Evolutionary conservation across 2,888 invertebrate genomes (phyloP).

Genomic region (Amphimallon solstitiale): DNA sequence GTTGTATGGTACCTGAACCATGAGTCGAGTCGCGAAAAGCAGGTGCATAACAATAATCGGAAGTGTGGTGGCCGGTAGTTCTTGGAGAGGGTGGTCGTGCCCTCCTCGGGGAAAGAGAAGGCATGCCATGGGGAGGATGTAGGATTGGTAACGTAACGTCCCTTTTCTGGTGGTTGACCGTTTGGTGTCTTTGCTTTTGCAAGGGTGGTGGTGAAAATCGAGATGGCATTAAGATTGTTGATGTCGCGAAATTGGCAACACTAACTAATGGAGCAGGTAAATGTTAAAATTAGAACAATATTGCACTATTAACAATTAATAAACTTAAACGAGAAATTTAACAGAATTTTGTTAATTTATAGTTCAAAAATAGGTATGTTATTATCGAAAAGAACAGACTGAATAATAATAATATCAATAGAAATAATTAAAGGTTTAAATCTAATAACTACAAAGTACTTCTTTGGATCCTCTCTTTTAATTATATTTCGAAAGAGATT

Average conservation of each 20-base stretch:
- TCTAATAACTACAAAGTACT: no score
- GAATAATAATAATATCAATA: no score
- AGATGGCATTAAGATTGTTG: constrained; percentile 7
- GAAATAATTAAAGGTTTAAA: no score
- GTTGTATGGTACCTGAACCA: constrained; percentile 41
- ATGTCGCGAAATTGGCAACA: constrained; percentile 33
- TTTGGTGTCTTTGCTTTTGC: constrained; percentile 13
- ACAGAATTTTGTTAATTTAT: no score
- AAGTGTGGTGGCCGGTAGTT: constrained; percentile 38
- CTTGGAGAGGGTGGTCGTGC: constrained; percentile 29
- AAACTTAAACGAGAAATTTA: no score
- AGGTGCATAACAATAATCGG: constrained; percentile 40
- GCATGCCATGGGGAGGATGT: constrained; percentile 41
- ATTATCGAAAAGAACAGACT: no score
- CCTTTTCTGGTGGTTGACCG: constrained; percentile 17
- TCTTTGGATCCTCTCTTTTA: no score
- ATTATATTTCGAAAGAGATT: no score
- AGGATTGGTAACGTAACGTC: constrained; percentile 6
- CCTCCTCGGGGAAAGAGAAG: constrained; percentile 39
- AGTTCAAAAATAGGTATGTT: no score
- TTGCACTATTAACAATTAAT: no score
- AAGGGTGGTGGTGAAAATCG: constrained; percentile 1
- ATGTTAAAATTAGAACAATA: background rate
- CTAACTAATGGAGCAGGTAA: constrained; percentile 38
- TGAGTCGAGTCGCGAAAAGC: constrained; percentile 41